These are phyloP conservation scores for Arnoldichthys spilopterus DNA, from an alignment of 2,797 vertebrate species.

Conservation along the genomic window DNA sequence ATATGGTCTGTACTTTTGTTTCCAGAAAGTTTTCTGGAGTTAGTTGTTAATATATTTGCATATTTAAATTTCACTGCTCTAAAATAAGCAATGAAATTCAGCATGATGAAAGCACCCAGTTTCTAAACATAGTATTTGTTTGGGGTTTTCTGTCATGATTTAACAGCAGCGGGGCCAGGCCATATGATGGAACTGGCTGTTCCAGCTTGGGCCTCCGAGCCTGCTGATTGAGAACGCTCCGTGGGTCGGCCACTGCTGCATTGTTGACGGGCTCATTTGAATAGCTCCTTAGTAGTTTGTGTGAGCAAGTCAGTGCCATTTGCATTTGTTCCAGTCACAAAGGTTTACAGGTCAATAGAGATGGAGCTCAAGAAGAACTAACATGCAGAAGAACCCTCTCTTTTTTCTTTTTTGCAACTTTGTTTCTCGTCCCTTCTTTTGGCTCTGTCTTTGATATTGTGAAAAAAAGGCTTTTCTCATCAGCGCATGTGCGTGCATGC, in stretches of 20 bases:
- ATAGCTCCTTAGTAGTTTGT: constrained; percentile 90
- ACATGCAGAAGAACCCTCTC: constrained; percentile 80
- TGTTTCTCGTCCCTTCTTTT: constrained; percentile 58
- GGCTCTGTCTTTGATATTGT: constrained; percentile 81
- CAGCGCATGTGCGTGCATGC: constrained; percentile 64
- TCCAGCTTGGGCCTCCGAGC: constrained; percentile 45
- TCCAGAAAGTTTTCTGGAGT: neutral
- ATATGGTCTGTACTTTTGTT: neutral
- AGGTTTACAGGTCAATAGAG: constrained; percentile 96
- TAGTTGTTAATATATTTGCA: neutral
- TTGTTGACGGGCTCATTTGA: constrained; percentile 90
- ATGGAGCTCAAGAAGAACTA: constrained; percentile 85
- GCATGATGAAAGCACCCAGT: constrained; percentile 14
- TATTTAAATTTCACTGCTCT: neutral
- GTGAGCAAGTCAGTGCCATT: constrained; percentile 93
- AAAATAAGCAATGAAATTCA: constrained; percentile 8
- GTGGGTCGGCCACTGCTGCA: constrained; percentile 81
- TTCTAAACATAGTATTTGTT: constrained; percentile 18
- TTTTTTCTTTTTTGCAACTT: constrained; percentile 57
- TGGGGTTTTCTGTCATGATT: constrained; percentile 22
- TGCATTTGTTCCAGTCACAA: constrained; percentile 97
- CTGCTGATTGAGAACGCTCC: constrained; percentile 69
- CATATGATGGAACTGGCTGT: constrained; percentile 70
- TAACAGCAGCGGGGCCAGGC: constrained; percentile 59
- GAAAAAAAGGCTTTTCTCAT: constrained; percentile 73